phyloP scores from a whole-genome alignment of 2,113 vertebrate species.

The Todiramphus saurophagus region DNA sequence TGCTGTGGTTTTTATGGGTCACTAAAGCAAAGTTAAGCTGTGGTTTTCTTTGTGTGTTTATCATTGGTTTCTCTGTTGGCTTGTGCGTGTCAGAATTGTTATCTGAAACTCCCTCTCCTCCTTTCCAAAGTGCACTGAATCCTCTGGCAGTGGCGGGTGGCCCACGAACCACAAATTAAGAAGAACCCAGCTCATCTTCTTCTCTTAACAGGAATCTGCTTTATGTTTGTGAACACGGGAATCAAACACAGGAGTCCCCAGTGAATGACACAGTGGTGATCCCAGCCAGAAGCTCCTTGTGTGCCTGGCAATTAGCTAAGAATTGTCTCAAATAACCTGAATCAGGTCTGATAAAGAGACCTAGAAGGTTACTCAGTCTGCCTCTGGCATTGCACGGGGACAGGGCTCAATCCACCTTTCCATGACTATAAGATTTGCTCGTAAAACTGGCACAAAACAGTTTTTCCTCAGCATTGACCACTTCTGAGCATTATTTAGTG shows the following conservation, averaged over 20 bases:
- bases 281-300: not conserved
- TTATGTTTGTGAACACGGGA: not conserved
- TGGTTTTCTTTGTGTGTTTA: not conserved
- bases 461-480: too few species aligned
- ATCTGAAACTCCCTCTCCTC: not conserved
- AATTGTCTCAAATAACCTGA: not conserved
- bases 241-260: not conserved
- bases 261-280: not conserved
- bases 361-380: not conserved
- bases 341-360: not conserved
- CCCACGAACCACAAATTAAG: not conserved
- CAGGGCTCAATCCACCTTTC: not conserved
- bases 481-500: too few species aligned
- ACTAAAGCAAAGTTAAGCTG: not conserved
- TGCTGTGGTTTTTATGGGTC: not conserved
- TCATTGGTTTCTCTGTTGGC: not conserved
- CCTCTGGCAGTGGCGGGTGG: not conserved
- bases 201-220: not conserved
- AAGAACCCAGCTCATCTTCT: not conserved
- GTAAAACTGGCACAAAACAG: not conserved
- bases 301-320: not conserved
- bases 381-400: not conserved
- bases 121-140: not conserved
- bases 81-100: not conserved
- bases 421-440: not conserved